Evolutionary conservation across 2,113 vertebrate species (phyloP), one percentile per base, ranked within the genome.

Genomic region (Petrocephalus microphthalmus): DNA sequence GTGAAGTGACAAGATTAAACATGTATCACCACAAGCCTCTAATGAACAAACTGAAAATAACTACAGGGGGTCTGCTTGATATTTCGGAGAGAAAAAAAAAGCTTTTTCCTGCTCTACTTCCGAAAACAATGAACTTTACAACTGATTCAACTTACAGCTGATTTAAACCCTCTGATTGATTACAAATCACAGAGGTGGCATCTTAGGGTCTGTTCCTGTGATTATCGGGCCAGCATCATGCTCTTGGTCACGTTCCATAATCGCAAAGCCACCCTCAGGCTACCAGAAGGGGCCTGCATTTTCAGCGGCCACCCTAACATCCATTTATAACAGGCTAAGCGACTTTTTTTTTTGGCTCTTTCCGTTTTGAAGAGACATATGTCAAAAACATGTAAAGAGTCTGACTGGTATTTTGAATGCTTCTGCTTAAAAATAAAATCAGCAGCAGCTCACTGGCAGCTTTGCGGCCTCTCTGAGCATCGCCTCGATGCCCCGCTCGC

Each of bases 21-120:
- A 88, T 87, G 82, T 88, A 20, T 83, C 90, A 88, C 88, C 84
- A 87, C 49, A 88, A 84, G 60, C 88, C 53, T 87, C 87, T 87
- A 0, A 84, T 91, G 51, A 89, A 20, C 88, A 89, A 88, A 56
- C 22, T 88, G 92, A 91, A 71, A 90, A 91, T 17, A 74, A 87
- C 88, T 91, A 67, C 74, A 92, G 87, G n/a, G 37, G 84, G 17
- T 6, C 53, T 84, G 52, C 53, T 64, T 64, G 81, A 54, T 33
- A 67, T 85, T 85, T 81, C 17, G 33, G n/a, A 71, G 10, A 81
- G 49, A 54, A 81, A 81, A n/a, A 81, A 10, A n/a, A 0, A 87
- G 49, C 17, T 87, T 19, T 7, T 78, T 87, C n/a, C 82, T n/a
- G 19, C 4, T 15, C 11, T 37, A 37, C 49, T 78, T 47, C 15